These are phyloP conservation scores for Carettochelys insculpta DNA, from an alignment of 2,113 vertebrate species.

Conservation along the genomic window DNA sequence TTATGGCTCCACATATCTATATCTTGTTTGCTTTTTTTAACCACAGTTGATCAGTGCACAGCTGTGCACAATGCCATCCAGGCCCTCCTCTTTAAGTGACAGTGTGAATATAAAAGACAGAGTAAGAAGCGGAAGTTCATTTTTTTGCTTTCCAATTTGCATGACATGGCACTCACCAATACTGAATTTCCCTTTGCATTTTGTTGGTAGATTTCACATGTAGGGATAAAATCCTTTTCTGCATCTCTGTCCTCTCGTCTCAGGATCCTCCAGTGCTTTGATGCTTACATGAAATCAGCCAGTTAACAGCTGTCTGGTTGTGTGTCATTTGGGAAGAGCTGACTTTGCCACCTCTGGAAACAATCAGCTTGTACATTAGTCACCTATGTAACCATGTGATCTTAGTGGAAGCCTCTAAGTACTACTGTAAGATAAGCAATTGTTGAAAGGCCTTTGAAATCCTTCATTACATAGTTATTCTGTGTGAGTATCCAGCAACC, in stretches of 20 bases:
- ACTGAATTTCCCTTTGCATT: neutral
- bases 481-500: neutral
- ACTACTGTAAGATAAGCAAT: neutral
- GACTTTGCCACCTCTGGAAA: neutral
- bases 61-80: neutral
- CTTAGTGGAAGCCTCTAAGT: neutral
- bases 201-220: neutral
- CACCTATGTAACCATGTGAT: neutral
- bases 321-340: neutral
- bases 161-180: neutral
- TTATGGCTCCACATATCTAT: neutral
- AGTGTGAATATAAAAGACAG: neutral
- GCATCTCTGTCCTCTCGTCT: neutral
- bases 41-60: neutral
- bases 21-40: neutral
- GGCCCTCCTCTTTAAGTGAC: neutral
- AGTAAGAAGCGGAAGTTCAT: neutral
- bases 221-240: neutral
- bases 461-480: neutral
- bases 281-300: neutral
- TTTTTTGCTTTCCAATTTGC: neutral
- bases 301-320: neutral
- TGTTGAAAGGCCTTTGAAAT: neutral
- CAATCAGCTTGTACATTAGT: neutral
- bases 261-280: neutral